A percentile compares a stretch with the other conserved stretches of the same genome.
These are phyloP conservation scores for Cyprinodon diabolis DNA, from an alignment of 2,797 vertebrate genomes.

Conservation along the genomic window DNA sequence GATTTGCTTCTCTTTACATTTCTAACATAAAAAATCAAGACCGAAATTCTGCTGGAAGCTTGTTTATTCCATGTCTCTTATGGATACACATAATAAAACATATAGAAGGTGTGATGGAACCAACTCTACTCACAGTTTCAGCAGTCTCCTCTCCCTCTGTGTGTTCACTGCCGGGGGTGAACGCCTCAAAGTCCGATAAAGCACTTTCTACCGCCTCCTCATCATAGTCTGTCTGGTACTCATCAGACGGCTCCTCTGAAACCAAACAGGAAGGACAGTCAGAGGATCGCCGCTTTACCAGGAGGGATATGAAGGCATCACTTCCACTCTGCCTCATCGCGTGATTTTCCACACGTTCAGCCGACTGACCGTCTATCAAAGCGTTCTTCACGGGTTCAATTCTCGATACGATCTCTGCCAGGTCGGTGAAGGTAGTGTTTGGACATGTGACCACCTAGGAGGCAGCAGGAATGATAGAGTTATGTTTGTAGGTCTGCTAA, in stretches of 20 bases:
- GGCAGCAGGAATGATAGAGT: background rate
- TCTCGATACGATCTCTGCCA: conserved; percentile 93
- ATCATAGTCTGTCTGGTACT: conserved; percentile 93
- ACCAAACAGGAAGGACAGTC: background rate
- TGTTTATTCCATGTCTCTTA: background rate
- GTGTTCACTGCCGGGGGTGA: conserved; percentile 64
- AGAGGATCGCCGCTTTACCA: background rate
- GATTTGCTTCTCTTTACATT: background rate
- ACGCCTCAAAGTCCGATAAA: conserved; percentile 76
- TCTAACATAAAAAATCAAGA: background rate
- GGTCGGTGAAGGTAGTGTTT: conserved; percentile 92
- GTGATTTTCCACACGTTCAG: background rate
- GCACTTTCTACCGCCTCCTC: conserved; percentile 83
- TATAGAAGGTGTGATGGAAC: too few species aligned
- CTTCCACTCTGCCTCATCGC: background rate
- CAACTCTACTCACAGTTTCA: conserved; percentile 76
- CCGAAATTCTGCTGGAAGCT: too few species aligned
- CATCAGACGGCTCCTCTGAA: conserved; percentile 86
- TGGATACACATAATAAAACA: too few species aligned
- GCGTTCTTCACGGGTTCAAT: conserved; percentile 88
- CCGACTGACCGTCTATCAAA: conserved; percentile 82
- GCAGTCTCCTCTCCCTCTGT: conserved; percentile 78
- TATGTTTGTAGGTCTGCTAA: background rate
- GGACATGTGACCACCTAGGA: conserved; percentile 89
- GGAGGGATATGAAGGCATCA: background rate